phyloP scores from a whole-genome alignment of 2,113 vertebrate species.

The Cyanocitta stelleri region DNA sequence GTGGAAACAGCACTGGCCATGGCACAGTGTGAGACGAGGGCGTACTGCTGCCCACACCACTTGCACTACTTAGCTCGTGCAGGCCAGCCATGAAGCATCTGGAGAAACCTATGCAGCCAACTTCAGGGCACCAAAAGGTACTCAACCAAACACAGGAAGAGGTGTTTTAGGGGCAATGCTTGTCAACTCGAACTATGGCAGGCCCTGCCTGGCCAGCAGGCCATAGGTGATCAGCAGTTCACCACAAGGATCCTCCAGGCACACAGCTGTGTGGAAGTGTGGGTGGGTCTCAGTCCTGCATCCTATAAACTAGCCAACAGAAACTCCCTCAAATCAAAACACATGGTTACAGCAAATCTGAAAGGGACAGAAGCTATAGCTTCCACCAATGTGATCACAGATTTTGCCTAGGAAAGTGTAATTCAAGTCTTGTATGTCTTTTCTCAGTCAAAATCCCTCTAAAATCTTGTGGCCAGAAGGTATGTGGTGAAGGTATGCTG shows the following conservation, averaged over 20 bases:
- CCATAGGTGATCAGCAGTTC: background rate
- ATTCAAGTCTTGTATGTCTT: background rate
- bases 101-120: background rate
- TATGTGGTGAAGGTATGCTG: background rate
- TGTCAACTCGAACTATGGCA: fast-evolving
- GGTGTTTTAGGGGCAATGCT: background rate
- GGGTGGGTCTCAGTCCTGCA: background rate
- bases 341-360: background rate
- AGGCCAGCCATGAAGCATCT: background rate
- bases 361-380: background rate
- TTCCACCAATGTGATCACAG: background rate
- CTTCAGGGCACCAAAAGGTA: background rate
- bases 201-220: background rate
- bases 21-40: fast-evolving
- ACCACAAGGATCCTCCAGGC: background rate
- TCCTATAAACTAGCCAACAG: background rate
- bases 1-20: background rate
- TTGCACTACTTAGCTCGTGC: background rate
- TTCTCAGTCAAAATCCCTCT: background rate
- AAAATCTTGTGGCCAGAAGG: background rate
- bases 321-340: background rate
- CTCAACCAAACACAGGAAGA: background rate
- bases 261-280: fast-evolving
- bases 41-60: background rate
- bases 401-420: background rate